A percentile compares a stretch with the other conserved stretches of the same genome.
These are phyloP conservation scores for Phacellophora camtschatica DNA, from an alignment of 30 jellyfish, hydroid and myxozoan species.

Conservation along the genomic window DNA sequence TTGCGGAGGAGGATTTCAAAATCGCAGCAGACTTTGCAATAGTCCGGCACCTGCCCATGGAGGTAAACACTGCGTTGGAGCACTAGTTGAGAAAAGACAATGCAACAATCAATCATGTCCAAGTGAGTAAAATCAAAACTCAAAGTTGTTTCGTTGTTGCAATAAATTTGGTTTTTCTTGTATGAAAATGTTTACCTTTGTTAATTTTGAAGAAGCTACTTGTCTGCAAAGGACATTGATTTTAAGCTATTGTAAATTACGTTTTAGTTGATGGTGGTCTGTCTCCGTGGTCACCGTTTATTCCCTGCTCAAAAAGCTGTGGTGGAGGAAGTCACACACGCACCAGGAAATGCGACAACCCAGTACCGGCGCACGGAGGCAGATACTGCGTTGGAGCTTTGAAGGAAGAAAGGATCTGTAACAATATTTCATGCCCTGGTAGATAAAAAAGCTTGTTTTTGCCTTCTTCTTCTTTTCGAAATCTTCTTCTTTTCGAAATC, in stretches of 20 bases:
- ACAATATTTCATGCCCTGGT: conserved; percentile 21
- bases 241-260: no score
- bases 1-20: conserved; percentile 43
- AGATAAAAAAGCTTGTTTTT: no score
- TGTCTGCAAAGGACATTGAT: background rate
- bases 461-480: no score
- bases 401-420: conserved; percentile 2
- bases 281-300: conserved; percentile 43
- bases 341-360: conserved; percentile 36
- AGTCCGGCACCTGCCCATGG: conserved; percentile 51
- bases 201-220: no score
- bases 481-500: no score
- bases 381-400: conserved; percentile 38
- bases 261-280: conserved; percentile 53
- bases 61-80: conserved; percentile 44
- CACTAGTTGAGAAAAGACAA: background rate
- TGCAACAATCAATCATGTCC: conserved; percentile 20
- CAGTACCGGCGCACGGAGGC: conserved; percentile 60
- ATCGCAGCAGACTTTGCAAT: conserved; percentile 29
- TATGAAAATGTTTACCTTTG: no score
- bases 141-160: no score
- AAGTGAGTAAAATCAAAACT: no score
- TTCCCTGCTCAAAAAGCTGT: conserved; percentile 39
- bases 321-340: conserved; percentile 53
- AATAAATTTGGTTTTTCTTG: no score